Conservation (phyloP, 2,888 invertebrate species). For the Protodeltote pygarga region DNA sequence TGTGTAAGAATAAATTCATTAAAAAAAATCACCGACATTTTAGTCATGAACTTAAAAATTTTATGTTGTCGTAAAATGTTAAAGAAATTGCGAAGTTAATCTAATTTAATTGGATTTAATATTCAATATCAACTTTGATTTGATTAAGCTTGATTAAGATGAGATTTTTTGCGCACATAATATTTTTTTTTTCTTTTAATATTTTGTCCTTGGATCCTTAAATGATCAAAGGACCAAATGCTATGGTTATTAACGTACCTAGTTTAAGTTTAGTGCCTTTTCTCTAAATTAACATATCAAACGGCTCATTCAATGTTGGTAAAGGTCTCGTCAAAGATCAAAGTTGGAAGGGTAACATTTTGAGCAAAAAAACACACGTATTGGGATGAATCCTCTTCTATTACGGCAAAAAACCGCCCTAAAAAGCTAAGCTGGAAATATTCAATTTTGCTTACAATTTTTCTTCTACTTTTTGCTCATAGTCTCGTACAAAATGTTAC, state of each 20-base stretch:
- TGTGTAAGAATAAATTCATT: conserved; percentile 5
- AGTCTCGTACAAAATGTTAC: no score
- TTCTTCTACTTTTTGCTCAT: no score
- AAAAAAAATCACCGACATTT: neutral
- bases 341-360: conserved; percentile 1
- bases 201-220: neutral
- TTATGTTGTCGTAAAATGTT: neutral
- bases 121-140: conserved; percentile 1
- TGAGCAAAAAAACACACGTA: neutral
- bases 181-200: neutral
- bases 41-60: conserved; percentile 2
- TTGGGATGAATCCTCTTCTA: neutral
- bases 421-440: neutral
- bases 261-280: conserved; percentile 12
- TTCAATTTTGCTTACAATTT: neutral
- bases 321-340: conserved; percentile 9
- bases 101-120: conserved; percentile 22
- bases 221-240: neutral
- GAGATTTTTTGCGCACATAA: neutral
- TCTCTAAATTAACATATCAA: conserved; percentile 17
- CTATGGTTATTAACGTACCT: neutral
- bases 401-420: neutral
- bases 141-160: neutral
- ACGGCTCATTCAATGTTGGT: conserved; percentile 2
- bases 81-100: conserved; percentile 2